Percentiles rank a stretch among this genome's conserved stretches.
These are phyloP conservation scores for Geotrupes spiniger DNA, from an alignment of 2,888 invertebrate species.

Conservation along the genomic window DNA sequence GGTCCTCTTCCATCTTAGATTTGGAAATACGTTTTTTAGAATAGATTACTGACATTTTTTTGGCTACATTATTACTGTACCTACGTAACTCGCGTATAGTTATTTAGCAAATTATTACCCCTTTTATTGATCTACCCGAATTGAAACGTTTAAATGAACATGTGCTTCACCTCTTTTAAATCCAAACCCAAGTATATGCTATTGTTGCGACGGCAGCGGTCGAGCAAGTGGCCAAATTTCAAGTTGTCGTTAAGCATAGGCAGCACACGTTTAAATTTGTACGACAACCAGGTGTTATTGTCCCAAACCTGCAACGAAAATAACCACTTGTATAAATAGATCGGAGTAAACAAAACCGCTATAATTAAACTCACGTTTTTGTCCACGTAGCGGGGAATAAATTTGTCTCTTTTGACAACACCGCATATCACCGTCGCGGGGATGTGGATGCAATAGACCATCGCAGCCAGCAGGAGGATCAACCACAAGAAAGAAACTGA, in stretches of 20 bases:
- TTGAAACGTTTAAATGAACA: too few species aligned
- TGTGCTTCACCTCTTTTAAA: slow-evolving; percentile 20
- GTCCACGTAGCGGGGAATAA: slow-evolving; percentile 27
- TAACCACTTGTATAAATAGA: not conserved
- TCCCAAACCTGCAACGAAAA: slow-evolving; percentile 27
- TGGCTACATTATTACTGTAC: too few species aligned
- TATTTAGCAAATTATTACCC: too few species aligned
- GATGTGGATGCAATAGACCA: slow-evolving; percentile 25
- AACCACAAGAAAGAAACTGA: slow-evolving; percentile 26
- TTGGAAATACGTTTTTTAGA: too few species aligned
- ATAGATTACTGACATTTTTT: too few species aligned
- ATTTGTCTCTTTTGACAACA: slow-evolving; percentile 19
- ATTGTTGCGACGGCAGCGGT: slow-evolving; percentile 23
- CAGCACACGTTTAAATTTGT: slow-evolving; percentile 17
- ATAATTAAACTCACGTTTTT: slow-evolving; percentile 24
- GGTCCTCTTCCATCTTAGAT: too few species aligned
- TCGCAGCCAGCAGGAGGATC: slow-evolving; percentile 23
- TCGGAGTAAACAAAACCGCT: slow-evolving; percentile 10
- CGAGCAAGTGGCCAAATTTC: slow-evolving; percentile 21
- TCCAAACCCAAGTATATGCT: slow-evolving; percentile 22
- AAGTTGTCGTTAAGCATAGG: slow-evolving; percentile 12
- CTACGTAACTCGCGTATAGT: too few species aligned
- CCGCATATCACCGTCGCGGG: slow-evolving; percentile 26
- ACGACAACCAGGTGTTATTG: slow-evolving; percentile 30
- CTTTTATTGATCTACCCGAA: too few species aligned